A percentile compares a stretch with the other conserved stretches of the same genome.
These are phyloP conservation scores for Catharus ustulatus DNA, from an alignment of 2,797 vertebrate genomes.

Conservation along the genomic window DNA sequence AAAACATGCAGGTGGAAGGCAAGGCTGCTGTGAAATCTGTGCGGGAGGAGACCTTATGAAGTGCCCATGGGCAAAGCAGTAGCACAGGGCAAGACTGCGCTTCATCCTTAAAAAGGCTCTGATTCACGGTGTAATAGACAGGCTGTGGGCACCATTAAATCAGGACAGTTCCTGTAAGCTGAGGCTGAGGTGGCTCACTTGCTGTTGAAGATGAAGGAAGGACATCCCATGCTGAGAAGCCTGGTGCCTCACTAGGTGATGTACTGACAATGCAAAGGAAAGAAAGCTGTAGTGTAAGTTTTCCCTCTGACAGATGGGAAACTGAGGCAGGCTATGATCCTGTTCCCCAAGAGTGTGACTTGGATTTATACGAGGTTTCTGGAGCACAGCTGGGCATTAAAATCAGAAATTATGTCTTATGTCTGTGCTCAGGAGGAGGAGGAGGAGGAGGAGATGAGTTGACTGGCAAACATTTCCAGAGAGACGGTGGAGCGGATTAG, in stretches of 20 bases:
- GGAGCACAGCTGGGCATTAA: slow-evolving; percentile 57
- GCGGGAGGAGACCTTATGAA: neutral
- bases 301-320: neutral
- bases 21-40: neutral
- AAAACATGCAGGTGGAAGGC: rapidly evolving
- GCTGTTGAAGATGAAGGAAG: neutral
- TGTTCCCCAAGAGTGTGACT: neutral
- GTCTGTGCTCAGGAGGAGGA: neutral
- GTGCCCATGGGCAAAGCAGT: neutral
- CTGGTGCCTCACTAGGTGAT: neutral
- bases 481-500: slow-evolving; percentile 30
- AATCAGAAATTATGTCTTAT: neutral
- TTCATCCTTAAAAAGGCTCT: neutral
- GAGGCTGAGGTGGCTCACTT: neutral
- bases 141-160: neutral
- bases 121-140: neutral
- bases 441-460: neutral
- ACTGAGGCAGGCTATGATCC: neutral
- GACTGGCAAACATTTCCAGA: slow-evolving; percentile 41
- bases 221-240: neutral
- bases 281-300: rapidly evolving
- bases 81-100: neutral
- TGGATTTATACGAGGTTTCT: neutral
- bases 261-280: neutral
- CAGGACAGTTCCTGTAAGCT: neutral